These are phyloP conservation scores for Scaptomyza parva DNA, from an alignment of 2,888 invertebrate genomes.

Conservation along the genomic window DNA sequence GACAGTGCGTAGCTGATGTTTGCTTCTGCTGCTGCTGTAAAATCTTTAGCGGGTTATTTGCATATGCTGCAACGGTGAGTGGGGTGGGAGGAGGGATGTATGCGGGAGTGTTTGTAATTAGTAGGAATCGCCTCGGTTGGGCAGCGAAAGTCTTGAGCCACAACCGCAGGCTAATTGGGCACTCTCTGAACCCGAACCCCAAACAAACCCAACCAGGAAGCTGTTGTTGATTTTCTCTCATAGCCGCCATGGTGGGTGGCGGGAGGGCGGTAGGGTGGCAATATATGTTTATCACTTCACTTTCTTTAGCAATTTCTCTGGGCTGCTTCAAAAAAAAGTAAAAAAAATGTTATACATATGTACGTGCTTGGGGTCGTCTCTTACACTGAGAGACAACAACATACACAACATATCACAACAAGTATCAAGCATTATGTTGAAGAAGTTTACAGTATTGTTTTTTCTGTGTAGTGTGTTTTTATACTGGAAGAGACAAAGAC, in stretches of 20 bases:
- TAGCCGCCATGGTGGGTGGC: not conserved
- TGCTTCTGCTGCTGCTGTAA: not conserved
- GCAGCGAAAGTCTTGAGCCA: constrained; percentile 47
- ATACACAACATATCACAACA: too few species aligned
- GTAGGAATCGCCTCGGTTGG: constrained; percentile 26
- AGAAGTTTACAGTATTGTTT: not conserved
- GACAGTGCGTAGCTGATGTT: constrained; percentile 14
- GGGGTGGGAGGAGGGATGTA: not conserved
- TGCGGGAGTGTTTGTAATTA: constrained; percentile 25
- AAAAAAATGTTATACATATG: too few species aligned
- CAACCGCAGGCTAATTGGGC: constrained; percentile 40
- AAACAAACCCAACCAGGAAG: constrained; percentile 19
- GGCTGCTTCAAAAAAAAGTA: not conserved
- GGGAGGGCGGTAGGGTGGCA: not conserved
- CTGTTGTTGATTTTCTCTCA: constrained; percentile 28
- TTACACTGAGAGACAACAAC: constrained; percentile 1
- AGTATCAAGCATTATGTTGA: too few species aligned
- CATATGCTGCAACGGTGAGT: constrained; percentile 1
- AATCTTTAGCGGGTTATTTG: constrained; percentile 15
- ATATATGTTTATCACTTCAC: constrained; percentile 51
- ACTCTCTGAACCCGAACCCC: constrained; percentile 7
- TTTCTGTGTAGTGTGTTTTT: constrained; percentile 5
- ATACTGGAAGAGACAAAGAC: constrained; percentile 14
- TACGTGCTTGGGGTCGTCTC: not conserved
- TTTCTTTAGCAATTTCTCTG: constrained; percentile 33